Conservation (phyloP, 2,113 vertebrate genomes). For the Euleptes europaea region DNA sequence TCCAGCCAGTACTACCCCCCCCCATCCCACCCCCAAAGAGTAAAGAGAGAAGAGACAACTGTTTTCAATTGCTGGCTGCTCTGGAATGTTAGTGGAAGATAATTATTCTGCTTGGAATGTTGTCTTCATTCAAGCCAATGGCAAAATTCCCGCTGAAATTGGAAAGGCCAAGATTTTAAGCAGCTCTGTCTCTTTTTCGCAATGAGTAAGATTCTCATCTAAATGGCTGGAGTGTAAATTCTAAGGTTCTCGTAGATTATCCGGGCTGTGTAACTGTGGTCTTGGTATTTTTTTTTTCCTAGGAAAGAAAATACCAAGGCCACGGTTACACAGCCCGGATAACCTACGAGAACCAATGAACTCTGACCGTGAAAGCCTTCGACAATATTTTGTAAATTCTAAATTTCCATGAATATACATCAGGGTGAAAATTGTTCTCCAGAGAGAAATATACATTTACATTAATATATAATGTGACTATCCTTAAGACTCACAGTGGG, state of each 20-base stretch:
- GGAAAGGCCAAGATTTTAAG: conserved; percentile 16
- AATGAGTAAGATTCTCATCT: conserved; percentile 55
- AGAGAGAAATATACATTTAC: conserved; percentile 32
- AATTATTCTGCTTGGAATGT: conserved; percentile 40
- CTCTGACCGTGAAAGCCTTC: too few relatives aligned
- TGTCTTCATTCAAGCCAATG: conserved; percentile 28
- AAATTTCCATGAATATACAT: conserved; percentile 55
- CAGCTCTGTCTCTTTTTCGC: background rate
- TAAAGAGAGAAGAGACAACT: conserved; percentile 53
- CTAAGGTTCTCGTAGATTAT: too few relatives aligned
- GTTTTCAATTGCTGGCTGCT: conserved; percentile 71
- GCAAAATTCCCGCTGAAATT: conserved; percentile 27
- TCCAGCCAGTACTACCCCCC: conserved; percentile 56
- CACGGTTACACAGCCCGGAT: too few relatives aligned
- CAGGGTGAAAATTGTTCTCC: conserved; percentile 49
- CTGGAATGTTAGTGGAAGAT: conserved; percentile 70
- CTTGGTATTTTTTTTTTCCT: too few relatives aligned
- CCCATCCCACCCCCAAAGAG: background rate
- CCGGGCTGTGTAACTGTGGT: too few relatives aligned
- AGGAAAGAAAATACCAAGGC: too few relatives aligned
- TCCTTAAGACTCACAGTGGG: background rate
- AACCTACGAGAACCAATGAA: too few relatives aligned
- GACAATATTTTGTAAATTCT: conserved; percentile 58
- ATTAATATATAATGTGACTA: background rate
- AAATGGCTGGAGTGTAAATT: conserved; percentile 41